Evolutionary conservation across 2,797 vertebrate species (phyloP).

Genomic region (Paguma larvata): DNA sequence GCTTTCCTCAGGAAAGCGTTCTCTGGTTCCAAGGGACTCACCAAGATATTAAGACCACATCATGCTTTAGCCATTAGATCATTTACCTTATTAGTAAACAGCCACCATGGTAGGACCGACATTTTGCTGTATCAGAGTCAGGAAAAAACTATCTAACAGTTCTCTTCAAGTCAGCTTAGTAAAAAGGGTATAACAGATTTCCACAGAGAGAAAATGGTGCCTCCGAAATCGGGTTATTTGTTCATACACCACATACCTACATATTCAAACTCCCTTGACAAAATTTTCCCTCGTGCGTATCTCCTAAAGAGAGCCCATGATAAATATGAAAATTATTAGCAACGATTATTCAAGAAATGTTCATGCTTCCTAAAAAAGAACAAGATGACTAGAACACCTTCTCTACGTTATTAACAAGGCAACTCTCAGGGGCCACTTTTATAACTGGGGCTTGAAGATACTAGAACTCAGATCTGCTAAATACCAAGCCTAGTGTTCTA

Average conservation of each 20-base stretch:
- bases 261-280: neutral
- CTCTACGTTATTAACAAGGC: neutral
- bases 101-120: neutral
- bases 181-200: slow-evolving; percentile 58
- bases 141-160: neutral
- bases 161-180: slow-evolving; percentile 57
- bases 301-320: neutral
- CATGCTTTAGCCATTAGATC: neutral
- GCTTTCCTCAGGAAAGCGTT: slow-evolving; percentile 62
- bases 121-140: slow-evolving; percentile 60
- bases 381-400: neutral
- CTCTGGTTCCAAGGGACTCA: slow-evolving; percentile 41
- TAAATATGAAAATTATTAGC: neutral
- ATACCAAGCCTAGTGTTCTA: neutral
- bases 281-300: neutral
- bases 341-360: neutral
- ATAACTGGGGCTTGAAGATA: neutral
- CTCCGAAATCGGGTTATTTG: neutral
- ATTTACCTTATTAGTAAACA: slow-evolving; percentile 47
- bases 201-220: neutral
- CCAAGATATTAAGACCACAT: neutral
- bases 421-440: neutral
- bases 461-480: neutral
- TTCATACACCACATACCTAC: neutral
- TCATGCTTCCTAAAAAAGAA: neutral